Evolutionary conservation across 2,888 invertebrate species (phyloP).

Genomic region (Eupithecia vulgata): DNA sequence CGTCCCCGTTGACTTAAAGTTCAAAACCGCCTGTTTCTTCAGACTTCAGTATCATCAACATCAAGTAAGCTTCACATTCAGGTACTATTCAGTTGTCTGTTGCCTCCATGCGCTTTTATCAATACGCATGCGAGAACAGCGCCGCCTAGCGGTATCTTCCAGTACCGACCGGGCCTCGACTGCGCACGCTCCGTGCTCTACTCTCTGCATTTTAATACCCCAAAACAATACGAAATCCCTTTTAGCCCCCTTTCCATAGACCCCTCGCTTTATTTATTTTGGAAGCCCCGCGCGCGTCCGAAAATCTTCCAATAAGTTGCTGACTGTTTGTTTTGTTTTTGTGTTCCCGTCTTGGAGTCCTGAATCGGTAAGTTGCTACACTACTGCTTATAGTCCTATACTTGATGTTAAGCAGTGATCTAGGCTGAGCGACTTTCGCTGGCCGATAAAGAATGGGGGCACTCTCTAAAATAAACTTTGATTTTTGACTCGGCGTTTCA

Average conservation of each 20-base stretch:
- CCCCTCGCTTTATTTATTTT: slow-evolving; percentile 7
- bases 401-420: slow-evolving; percentile 50
- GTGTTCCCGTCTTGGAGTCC: slow-evolving; percentile 49
- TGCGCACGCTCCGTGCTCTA: slow-evolving; percentile 78
- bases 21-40: slow-evolving; percentile 4
- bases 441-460: slow-evolving; percentile 70
- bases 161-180: slow-evolving; percentile 66
- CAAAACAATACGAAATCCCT: slow-evolving; percentile 65
- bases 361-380: slow-evolving; percentile 64
- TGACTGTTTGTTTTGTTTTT: slow-evolving; percentile 50
- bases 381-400: slow-evolving; percentile 51
- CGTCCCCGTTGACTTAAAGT: background rate
- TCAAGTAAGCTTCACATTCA: slow-evolving; percentile 14
- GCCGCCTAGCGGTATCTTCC: slow-evolving; percentile 71
- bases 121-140: slow-evolving; percentile 54
- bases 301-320: slow-evolving; percentile 56
- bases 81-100: slow-evolving; percentile 4
- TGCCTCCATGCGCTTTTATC: slow-evolving; percentile 78
- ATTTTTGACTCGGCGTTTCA: slow-evolving; percentile 65
- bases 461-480: slow-evolving; percentile 72
- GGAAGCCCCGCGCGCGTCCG: slow-evolving; percentile 42
- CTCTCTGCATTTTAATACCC: slow-evolving; percentile 68
- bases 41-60: slow-evolving; percentile 1
- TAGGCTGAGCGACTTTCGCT: slow-evolving; percentile 70
- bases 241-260: slow-evolving; percentile 14